Evolutionary conservation across 2,797 vertebrate species (phyloP).

Genomic region (Amblyopsis hoosieri): DNA sequence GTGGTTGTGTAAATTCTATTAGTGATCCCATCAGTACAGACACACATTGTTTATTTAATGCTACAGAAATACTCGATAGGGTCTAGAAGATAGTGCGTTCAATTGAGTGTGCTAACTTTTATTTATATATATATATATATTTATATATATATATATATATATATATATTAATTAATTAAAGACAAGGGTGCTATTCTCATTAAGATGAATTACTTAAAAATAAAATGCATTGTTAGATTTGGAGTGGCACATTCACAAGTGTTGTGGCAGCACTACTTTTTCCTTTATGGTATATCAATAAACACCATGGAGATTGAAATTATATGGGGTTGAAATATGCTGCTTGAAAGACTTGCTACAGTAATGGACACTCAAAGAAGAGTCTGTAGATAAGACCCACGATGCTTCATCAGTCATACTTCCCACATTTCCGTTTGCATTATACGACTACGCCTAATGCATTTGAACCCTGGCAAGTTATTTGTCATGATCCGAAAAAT

Average conservation of each 20-base stretch:
- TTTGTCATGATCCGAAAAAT: too few relatives aligned
- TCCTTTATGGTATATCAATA: neutral
- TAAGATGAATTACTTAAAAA: too few relatives aligned
- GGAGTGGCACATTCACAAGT: too few relatives aligned
- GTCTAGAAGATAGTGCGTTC: neutral
- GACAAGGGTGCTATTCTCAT: too few relatives aligned
- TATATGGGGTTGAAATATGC: neutral
- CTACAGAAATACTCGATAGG: neutral
- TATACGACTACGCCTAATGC: constrained; percentile 51
- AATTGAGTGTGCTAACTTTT: neutral
- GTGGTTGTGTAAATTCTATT: constrained; percentile 35
- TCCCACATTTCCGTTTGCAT: constrained; percentile 44
- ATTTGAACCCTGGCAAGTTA: constrained; percentile 2
- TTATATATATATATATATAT: too few relatives aligned
- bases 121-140: neutral
- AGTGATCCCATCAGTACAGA: constrained; percentile 16
- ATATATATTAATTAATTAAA: neutral
- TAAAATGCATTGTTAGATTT: too few relatives aligned
- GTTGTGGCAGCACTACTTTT: neutral
- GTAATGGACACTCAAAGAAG: neutral
- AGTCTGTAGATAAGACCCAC: constrained; percentile 30
- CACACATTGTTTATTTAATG: neutral
- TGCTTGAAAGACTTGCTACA: neutral
- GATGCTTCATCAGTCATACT: constrained; percentile 54
- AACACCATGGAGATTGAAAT: neutral